A percentile compares a stretch with the other conserved stretches of the same genome.
These are phyloP conservation scores for Latheticus oryzae DNA, from an alignment of 2,888 invertebrate genomes.

Conservation along the genomic window DNA sequence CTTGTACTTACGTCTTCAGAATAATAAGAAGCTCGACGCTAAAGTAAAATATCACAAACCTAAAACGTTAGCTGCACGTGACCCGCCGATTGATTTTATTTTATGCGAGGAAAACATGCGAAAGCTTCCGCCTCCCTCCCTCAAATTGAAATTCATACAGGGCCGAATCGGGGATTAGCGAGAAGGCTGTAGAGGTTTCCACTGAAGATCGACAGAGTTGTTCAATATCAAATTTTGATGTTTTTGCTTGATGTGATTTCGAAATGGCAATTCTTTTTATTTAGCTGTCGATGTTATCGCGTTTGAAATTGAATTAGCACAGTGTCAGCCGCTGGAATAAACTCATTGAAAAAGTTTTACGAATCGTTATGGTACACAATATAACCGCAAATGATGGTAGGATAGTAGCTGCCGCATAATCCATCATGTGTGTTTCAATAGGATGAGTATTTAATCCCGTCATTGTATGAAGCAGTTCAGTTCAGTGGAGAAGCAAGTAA, in stretches of 20 bases:
- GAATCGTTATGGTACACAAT: constrained; percentile 55
- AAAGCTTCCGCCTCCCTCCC: constrained; percentile 47
- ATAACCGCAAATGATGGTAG: constrained; percentile 46
- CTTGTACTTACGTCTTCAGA: constrained; percentile 58
- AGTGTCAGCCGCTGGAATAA: constrained; percentile 18
- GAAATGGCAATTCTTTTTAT: neutral
- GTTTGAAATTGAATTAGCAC: constrained; percentile 30
- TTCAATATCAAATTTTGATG: too few species aligned
- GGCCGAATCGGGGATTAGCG: constrained; percentile 1
- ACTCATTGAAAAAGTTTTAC: constrained; percentile 41
- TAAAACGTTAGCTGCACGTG: constrained; percentile 66
- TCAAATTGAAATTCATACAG: constrained; percentile 60
- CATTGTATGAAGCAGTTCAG: constrained; percentile 53
- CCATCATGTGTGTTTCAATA: constrained; percentile 63
- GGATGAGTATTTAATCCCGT: constrained; percentile 65
- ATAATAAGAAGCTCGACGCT: constrained; percentile 61
- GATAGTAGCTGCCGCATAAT: constrained; percentile 57
- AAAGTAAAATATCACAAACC: constrained; percentile 67
- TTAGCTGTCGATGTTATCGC: constrained; percentile 28
- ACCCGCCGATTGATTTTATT: constrained; percentile 67
- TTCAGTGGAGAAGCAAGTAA: constrained; percentile 24
- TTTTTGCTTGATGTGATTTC: neutral
- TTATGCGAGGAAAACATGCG: constrained; percentile 62
- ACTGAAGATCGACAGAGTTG: too few species aligned
- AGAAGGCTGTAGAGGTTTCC: too few species aligned